phyloP scores from a whole-genome alignment of 2,113 vertebrate species.

The Platycercus adscitus region DNA sequence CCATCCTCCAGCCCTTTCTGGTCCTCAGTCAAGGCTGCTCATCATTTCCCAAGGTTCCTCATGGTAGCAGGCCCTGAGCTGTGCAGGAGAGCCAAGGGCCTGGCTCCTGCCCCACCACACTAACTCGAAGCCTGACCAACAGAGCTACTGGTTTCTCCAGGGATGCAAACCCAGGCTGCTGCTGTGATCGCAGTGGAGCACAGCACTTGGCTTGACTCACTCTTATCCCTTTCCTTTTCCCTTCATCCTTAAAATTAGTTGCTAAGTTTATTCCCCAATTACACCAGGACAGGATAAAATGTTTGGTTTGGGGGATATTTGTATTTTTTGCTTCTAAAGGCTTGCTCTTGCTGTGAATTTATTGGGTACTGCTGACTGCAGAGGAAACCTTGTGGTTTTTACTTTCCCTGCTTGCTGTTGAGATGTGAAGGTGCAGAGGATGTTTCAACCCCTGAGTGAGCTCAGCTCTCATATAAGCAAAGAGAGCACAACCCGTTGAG shows the following conservation, averaged over 20 bases:
- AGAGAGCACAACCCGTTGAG: not conserved
- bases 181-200: not conserved
- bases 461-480: not conserved
- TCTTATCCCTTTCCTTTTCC: slow-evolving; percentile 35
- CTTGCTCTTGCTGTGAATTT: slow-evolving; percentile 38
- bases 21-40: not conserved
- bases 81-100: not conserved
- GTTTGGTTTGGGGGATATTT: not conserved
- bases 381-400: slow-evolving; percentile 36
- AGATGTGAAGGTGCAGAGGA: slow-evolving; percentile 16
- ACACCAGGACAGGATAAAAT: slow-evolving; percentile 3
- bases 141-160: not conserved
- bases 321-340: not conserved
- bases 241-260: slow-evolving; percentile 15
- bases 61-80: not conserved
- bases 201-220: not conserved
- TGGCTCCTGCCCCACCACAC: not conserved
- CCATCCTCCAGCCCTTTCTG: not conserved
- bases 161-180: not conserved
- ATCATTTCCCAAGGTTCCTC: not conserved
- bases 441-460: not conserved
- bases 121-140: not conserved
- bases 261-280: slow-evolving; percentile 46
- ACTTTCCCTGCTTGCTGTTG: not conserved
- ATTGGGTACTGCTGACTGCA: slow-evolving; percentile 18